Percentiles rank a stretch among this genome's conserved stretches.
Conservation (phyloP, 2,113 vertebrate species). For the Prochilodus magdalenae region DNA sequence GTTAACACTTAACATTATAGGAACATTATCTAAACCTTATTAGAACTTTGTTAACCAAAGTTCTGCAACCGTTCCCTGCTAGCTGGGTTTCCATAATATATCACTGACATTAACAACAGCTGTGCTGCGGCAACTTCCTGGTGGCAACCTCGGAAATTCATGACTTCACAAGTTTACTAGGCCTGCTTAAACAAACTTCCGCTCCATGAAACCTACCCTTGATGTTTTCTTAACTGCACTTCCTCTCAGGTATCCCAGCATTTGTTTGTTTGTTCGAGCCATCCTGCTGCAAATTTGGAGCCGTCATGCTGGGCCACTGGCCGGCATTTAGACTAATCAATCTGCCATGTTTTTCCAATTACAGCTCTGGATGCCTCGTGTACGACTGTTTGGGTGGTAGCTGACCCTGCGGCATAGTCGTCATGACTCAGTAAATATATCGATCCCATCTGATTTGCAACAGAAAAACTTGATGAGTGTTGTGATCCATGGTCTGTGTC, state of each 20-base stretch:
- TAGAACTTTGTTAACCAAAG: too few species aligned
- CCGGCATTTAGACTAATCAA: conserved; percentile 10
- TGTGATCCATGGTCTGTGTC: conserved; percentile 28
- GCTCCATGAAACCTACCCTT: not conserved
- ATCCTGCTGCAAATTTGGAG: not conserved
- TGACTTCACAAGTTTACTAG: not conserved
- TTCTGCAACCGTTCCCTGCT: too few species aligned
- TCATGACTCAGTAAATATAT: conserved; percentile 37
- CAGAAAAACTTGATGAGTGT: conserved; percentile 17
- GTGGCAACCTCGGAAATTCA: not conserved
- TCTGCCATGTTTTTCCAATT: conserved; percentile 20
- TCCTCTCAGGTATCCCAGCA: not conserved
- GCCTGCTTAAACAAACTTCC: not conserved
- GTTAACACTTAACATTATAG: too few species aligned
- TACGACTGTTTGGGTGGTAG: conserved; percentile 3
- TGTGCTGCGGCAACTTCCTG: not conserved
- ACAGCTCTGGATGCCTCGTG: not conserved
- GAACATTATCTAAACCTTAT: too few species aligned
- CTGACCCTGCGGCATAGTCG: not conserved
- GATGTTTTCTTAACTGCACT: not conserved
- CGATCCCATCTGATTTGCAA: conserved; percentile 38
- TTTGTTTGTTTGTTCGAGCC: conserved; percentile 21
- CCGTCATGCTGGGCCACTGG: not conserved
- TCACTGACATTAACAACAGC: not conserved
- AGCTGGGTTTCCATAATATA: not conserved